Conservation (phyloP, 2,888 invertebrate species). For the Creontiades dilutus region DNA sequence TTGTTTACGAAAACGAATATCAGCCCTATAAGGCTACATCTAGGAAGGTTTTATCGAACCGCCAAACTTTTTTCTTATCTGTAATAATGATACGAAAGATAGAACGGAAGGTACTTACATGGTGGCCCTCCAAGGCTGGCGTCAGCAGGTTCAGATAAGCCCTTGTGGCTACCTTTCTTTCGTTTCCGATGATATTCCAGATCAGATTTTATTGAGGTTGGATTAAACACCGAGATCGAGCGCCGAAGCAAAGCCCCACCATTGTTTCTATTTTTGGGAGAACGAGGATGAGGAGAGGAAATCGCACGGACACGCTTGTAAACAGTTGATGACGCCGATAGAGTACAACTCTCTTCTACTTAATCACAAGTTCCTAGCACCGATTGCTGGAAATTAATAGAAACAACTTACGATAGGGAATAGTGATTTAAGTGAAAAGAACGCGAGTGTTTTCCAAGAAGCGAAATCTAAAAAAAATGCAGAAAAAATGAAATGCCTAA, state of each 20-base stretch:
- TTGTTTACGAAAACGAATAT: conserved; percentile 61
- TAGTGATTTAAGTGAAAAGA: too few relatives aligned
- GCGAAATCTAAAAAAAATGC: too few relatives aligned
- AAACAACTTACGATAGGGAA: too few relatives aligned
- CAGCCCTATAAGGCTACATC: background rate
- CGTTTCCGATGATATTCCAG: too few relatives aligned
- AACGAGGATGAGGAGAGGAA: background rate
- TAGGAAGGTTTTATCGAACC: background rate
- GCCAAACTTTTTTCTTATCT: background rate
- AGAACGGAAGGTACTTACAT: conserved; percentile 27
- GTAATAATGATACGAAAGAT: background rate
- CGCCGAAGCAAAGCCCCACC: background rate
- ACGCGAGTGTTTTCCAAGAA: too few relatives aligned
- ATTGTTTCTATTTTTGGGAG: conserved; percentile 39
- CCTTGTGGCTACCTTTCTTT: too few relatives aligned
- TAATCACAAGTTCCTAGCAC: too few relatives aligned
- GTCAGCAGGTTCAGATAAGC: background rate
- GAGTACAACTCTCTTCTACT: too few relatives aligned
- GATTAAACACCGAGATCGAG: background rate
- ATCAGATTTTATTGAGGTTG: background rate
- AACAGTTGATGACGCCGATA: too few relatives aligned
- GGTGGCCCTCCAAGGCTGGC: background rate
- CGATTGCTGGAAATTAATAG: too few relatives aligned
- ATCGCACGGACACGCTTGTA: too few relatives aligned
- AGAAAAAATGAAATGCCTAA: too few relatives aligned